Evolutionary conservation across 2,113 vertebrate genomes (phyloP).

Genomic region (Anas platyrhynchos): DNA sequence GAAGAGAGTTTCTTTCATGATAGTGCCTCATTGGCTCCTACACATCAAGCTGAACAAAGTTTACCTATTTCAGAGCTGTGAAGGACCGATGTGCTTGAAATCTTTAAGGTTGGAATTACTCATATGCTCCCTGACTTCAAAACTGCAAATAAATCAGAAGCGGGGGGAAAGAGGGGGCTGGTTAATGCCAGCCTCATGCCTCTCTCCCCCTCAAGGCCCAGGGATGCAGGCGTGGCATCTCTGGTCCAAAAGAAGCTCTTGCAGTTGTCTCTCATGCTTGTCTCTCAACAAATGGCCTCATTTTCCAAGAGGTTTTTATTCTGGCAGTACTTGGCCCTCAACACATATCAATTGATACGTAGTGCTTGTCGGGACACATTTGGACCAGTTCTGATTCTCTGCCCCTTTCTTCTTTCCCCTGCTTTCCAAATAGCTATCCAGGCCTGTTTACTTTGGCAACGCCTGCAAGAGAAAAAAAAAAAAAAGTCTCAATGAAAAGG

Average conservation of each 20-base stretch:
- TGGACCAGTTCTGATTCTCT: slow-evolving; percentile 6
- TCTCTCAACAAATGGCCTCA: neutral
- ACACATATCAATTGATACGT: neutral
- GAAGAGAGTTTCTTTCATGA: neutral
- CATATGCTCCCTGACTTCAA: neutral
- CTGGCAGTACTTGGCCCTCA: slow-evolving; percentile 18
- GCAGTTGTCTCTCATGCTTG: neutral
- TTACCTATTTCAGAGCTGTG: neutral
- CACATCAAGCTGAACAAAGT: neutral
- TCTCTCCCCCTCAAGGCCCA: neutral
- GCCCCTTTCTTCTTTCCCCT: slow-evolving; percentile 33
- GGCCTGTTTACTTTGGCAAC: slow-evolving; percentile 59
- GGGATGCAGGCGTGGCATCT: neutral
- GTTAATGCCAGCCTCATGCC: neutral
- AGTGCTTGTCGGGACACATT: slow-evolving; percentile 35
- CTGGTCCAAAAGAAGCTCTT: slow-evolving; percentile 3
- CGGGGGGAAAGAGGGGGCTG: neutral
- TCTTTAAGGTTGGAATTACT: neutral
- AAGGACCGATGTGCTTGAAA: neutral
- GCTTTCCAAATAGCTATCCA: slow-evolving; percentile 49
- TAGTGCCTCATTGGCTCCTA: neutral
- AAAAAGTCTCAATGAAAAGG: slow-evolving; percentile 39
- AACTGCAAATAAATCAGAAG: neutral
- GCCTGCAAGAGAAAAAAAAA: neutral
- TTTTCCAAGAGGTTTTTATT: neutral